Conservation (phyloP, 2,113 vertebrate species). For the Desmodus rotundus region DNA sequence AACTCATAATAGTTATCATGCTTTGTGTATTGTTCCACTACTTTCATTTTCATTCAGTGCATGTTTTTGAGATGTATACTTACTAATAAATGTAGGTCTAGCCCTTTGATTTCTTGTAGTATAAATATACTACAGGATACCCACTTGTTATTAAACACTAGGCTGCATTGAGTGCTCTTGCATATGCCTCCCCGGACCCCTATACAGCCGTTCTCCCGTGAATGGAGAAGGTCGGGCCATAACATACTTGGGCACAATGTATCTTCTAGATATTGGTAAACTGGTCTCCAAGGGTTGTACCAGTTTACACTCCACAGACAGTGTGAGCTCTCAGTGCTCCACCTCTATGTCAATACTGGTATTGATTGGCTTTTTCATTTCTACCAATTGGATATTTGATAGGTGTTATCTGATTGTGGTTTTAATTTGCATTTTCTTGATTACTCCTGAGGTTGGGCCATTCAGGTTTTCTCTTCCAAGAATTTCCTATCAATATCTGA, state of each 20-base stretch:
- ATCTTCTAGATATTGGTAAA: neutral
- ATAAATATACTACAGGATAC: neutral
- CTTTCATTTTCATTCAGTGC: neutral
- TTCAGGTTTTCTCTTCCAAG: neutral
- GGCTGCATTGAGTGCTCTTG: neutral
- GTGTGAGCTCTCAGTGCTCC: neutral
- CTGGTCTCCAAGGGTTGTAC: neutral
- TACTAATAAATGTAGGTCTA: no score
- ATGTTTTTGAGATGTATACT: neutral
- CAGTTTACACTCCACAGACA: neutral
- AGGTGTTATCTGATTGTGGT: neutral
- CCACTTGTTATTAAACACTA: neutral
- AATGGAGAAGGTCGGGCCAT: neutral
- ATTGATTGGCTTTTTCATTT: neutral
- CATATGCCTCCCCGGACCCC: neutral
- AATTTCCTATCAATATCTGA: neutral
- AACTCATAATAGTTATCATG: neutral
- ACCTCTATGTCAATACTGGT: neutral
- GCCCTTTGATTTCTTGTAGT: neutral
- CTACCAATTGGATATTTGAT: neutral
- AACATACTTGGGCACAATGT: rapidly evolving
- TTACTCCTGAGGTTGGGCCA: no score
- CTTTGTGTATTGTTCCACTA: neutral
- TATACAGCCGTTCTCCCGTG: neutral
- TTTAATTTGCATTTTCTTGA: no score